Conservation (phyloP, 2,888 invertebrate genomes). For the Choristoneura rosaceana region DNA sequence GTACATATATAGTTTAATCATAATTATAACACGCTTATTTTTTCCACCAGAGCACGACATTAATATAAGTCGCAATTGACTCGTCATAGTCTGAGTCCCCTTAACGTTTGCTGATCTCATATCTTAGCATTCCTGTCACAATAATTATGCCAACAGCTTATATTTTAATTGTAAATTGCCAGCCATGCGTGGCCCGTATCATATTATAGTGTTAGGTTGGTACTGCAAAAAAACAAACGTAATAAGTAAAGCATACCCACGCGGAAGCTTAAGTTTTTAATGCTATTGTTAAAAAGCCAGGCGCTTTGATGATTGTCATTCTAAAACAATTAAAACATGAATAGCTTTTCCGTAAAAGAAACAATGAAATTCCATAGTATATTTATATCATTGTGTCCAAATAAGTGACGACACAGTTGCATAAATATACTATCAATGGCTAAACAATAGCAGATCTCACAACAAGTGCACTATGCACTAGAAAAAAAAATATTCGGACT, state of each 20-base stretch:
- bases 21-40: too few relatives aligned
- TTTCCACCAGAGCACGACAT: background rate
- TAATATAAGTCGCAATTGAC: background rate
- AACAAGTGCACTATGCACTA: too few relatives aligned
- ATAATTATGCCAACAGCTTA: conserved; percentile 63
- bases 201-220: conserved; percentile 47
- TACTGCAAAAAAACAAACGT: conserved; percentile 50
- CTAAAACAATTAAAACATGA: conserved; percentile 35
- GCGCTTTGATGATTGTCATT: conserved; percentile 20
- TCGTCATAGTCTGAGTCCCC: conserved; percentile 11
- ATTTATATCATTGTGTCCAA: conserved; percentile 25
- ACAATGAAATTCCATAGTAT: conserved; percentile 26
- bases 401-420: conserved; percentile 22
- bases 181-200: conserved; percentile 55
- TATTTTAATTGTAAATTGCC: conserved; percentile 73
- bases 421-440: background rate
- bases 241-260: conserved; percentile 47
- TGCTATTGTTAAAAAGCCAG: conserved; percentile 45
- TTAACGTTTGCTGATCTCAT: conserved; percentile 67
- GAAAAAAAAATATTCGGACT: too few relatives aligned
- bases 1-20: too few relatives aligned
- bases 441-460: background rate
- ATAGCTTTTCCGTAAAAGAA: conserved; percentile 33
- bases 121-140: conserved; percentile 67
- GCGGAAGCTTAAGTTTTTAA: conserved; percentile 57